Conservation (phyloP, 2,113 vertebrate species). For the Anguilla japonica region DNA sequence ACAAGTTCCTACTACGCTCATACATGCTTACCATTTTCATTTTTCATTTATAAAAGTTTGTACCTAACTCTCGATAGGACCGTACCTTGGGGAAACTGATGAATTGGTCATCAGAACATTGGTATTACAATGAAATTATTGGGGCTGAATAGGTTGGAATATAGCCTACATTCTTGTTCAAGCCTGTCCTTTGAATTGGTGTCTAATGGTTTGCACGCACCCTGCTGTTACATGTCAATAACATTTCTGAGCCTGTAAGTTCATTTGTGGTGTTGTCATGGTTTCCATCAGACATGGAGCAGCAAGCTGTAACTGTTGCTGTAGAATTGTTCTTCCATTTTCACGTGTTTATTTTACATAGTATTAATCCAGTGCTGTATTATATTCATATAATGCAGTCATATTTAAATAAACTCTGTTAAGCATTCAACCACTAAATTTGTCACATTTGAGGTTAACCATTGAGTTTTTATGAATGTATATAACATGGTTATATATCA, state of each 20-base stretch:
- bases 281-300: not conserved
- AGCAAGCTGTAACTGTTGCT: not conserved
- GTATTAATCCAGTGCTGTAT: not conserved
- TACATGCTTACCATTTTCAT: not conserved
- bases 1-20: not conserved
- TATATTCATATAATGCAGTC: no score
- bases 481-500: not conserved
- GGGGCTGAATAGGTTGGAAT: not conserved
- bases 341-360: not conserved
- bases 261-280: constrained; percentile 1
- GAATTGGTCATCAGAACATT: not conserved
- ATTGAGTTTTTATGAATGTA: not conserved
- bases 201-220: not conserved
- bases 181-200: not conserved
- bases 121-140: not conserved
- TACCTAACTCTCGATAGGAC: not conserved
- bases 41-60: not conserved
- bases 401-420: not conserved
- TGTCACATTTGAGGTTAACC: not conserved
- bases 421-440: not conserved
- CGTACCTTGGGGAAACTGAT: no score
- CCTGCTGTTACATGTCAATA: not conserved
- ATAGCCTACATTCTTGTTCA: not conserved
- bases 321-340: not conserved
- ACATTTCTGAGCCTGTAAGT: not conserved